Conservation (phyloP, 2,888 invertebrate genomes). For the Cephus spinipes region DNA sequence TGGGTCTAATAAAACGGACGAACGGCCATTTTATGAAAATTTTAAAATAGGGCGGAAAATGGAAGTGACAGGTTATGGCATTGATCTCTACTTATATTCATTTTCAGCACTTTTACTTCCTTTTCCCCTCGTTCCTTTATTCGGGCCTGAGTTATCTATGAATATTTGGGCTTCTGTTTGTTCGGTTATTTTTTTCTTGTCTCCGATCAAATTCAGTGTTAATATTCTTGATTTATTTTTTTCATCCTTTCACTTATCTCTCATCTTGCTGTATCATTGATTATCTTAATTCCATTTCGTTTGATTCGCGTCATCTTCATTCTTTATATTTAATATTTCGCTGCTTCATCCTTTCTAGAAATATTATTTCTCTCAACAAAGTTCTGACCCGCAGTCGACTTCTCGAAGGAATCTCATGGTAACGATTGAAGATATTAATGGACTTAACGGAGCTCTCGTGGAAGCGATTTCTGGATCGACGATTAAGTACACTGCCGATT, state of each 20-base stretch:
- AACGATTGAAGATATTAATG: background rate
- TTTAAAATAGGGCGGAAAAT: background rate
- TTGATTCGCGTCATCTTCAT: background rate
- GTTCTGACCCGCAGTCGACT: background rate
- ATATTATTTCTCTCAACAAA: background rate
- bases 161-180: background rate
- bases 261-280: background rate
- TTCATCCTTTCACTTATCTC: conserved; percentile 7
- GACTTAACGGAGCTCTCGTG: background rate
- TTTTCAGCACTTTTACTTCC: background rate
- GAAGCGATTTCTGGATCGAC: background rate
- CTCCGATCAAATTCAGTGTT: background rate
- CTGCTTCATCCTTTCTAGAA: background rate
- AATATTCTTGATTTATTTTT: background rate
- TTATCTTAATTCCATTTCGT: background rate
- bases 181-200: background rate
- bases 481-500: background rate
- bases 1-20: background rate
- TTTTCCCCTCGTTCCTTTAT: background rate
- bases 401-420: background rate
- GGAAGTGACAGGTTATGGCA: background rate
- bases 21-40: background rate
- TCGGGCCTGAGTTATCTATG: background rate
- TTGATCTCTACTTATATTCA: background rate
- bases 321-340: background rate